Conservation (phyloP, 2,888 invertebrate species). For the Plagiodera versicolora region DNA sequence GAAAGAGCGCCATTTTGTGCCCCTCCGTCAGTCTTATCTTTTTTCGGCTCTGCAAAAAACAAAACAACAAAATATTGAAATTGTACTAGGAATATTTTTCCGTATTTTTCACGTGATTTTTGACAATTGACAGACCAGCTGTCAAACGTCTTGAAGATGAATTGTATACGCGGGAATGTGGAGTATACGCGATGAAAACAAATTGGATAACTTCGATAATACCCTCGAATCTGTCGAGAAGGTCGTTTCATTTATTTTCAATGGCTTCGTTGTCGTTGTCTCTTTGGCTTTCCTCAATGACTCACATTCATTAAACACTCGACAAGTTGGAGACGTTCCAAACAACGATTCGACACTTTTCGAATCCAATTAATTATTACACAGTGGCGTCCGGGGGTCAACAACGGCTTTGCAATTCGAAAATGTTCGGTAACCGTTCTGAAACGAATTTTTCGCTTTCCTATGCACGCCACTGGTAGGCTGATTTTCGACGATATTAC, state of each 20-base stretch:
- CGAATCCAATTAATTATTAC: not conserved
- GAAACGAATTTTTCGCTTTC: too few species aligned
- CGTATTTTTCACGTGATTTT: too few species aligned
- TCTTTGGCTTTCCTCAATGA: slow-evolving; percentile 9
- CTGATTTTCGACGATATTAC: not conserved
- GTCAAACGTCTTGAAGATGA: slow-evolving; percentile 1
- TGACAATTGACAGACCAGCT: not conserved
- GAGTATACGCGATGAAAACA: not conserved
- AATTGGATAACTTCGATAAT: not conserved
- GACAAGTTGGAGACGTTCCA: not conserved
- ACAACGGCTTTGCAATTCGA: not conserved
- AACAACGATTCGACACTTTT: not conserved
- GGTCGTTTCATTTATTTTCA: slow-evolving; percentile 6
- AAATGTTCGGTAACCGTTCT: too few species aligned
- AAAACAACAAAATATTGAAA: too few species aligned
- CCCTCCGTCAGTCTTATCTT: slow-evolving; percentile 81
- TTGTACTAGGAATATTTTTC: too few species aligned
- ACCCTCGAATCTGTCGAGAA: slow-evolving; percentile 1
- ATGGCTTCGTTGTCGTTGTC: slow-evolving; percentile 6
- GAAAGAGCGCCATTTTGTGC: slow-evolving; percentile 65
- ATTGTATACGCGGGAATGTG: not conserved
- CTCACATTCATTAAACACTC: not conserved
- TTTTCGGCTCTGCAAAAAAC: slow-evolving; percentile 80
- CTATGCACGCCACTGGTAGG: too few species aligned
- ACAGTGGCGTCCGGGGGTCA: too few species aligned